Evolutionary conservation across 2,888 invertebrate genomes (phyloP), one percentile per base, ranked within the genome.

Genomic region (Ashinkailepas kermadecensis): DNA sequence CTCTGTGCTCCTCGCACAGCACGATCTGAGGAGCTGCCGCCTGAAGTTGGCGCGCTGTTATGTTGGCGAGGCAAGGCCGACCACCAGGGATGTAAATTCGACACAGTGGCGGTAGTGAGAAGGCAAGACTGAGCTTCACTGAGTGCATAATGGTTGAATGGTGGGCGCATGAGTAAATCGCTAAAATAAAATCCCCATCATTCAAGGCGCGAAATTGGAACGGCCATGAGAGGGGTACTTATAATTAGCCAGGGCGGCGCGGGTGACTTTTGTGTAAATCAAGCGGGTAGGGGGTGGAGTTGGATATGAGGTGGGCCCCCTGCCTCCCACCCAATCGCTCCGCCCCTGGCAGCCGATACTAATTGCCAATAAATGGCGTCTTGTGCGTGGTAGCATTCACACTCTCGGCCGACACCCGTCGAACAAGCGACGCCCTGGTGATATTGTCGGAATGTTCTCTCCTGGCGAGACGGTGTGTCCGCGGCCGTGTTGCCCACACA

Each of bases 141-240:
- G 13, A 12, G 12, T 67, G 23, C 0, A 64, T 64, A 1, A 64
- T 10, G n/a, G 8, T 64, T 21, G n/a, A n/a, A 18, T 64, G 64
- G 21, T 39, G 21, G 21, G 15, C 18, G 6, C n/a, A n/a, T n/a
- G 2, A 0, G 8, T 21, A 10, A 10, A 9, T 12, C 67, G 67
- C 67, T 23, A 25, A 67, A 21, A 23, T 25, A n/a, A 67, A 12
- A 12, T 9, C 23, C 67, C 12, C 67, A 25, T n/a, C 7, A 6
- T 67, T 23, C 13, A 12, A 13, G 67, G 67, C 67, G 67, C 67
- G 67, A 67, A 67, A 67, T 67, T 67, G 25, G 67, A 67, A 67
- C 67, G 67, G 67, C 67, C 67, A 25, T 23, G 25, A 67, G 65
- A 67, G 67, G 67, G 64, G 25, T 25, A 11, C 67, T 25, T 25